Evolutionary conservation across 2,888 invertebrate species (phyloP).

Genomic region (Megamerina dolium): DNA sequence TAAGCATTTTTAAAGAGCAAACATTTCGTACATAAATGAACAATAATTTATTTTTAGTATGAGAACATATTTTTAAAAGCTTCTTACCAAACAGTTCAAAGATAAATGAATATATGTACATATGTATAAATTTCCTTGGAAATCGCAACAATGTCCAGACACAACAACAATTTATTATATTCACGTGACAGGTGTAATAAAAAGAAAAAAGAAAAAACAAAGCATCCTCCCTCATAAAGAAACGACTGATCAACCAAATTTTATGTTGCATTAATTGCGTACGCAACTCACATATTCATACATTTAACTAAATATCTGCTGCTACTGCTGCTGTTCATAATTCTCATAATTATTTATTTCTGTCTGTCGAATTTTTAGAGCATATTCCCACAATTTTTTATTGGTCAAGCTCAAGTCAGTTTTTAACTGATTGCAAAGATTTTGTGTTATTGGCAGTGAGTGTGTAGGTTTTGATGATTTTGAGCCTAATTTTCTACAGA

Average conservation of each 20-base stretch:
- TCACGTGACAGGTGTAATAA: constrained; percentile 12
- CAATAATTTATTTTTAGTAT: too few species aligned
- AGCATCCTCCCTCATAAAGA: not conserved
- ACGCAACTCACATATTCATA: not conserved
- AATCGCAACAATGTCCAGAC: not conserved
- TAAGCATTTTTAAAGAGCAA: too few species aligned
- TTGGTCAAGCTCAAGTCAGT: not conserved
- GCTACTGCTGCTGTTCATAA: not conserved
- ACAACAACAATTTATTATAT: constrained; percentile 18
- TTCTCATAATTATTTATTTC: not conserved
- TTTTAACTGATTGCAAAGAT: too few species aligned
- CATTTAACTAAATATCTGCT: not conserved
- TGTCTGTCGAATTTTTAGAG: constrained; percentile 2
- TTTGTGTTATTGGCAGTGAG: too few species aligned
- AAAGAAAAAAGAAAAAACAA: not conserved
- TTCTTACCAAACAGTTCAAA: too few species aligned
- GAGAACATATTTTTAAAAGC: too few species aligned
- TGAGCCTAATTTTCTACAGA: constrained; percentile 22
- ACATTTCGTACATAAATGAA: too few species aligned
- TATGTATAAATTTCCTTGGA: not conserved
- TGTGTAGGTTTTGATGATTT: too few species aligned
- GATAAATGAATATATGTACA: too few species aligned
- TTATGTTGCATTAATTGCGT: not conserved
- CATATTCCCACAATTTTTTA: constrained; percentile 10
- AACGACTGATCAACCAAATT: not conserved